Evolutionary conservation across 2,888 invertebrate genomes (phyloP), one percentile per base, ranked within the genome.

Genomic region (Dicranocentrus wangi): DNA sequence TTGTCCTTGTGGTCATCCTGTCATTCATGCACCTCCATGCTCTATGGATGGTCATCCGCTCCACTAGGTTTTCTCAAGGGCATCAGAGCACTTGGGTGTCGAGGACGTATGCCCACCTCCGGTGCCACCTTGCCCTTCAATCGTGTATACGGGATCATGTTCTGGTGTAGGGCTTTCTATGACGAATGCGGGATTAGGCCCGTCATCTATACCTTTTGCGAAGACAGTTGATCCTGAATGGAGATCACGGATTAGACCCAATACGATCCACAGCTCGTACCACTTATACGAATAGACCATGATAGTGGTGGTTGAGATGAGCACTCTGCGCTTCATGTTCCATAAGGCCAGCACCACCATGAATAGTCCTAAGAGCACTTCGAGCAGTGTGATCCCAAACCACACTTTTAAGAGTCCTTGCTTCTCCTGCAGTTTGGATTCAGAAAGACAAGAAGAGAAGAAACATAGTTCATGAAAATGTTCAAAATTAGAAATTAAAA

Each of bases 261-360:
- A 27, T 15, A 84, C 80, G 8, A 86, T 84, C 86, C 86, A 86
- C 15, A 86, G 77, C 76, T 84, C 84, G 53, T 86, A 86, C 85
- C 85, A 84, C 75, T 85, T 84, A 70, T 85, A 85, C 21, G 85
- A 68, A 58, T 85, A 85, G 39, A 80, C 84, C 79, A 85, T 85
- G 60, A 84, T 39, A n/a, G 77, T 39, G 27, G 77, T 71, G 21
- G 80, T 73, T 21, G 75, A 60, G 42, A 76, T 73, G 43, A 77
- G 66, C 13, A 75, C 70, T 2, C 77, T 68, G 2, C 78, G 32
- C 28, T 77, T 69, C 25, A 83, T 25, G 58, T 77, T 76, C 72
- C 79, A 69, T 53, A 84, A n/a, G 51, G 81, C 79, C 1, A 83
- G 39, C 0, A 84, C 76, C 13, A 77, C 81, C 51, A 82, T 58